A percentile compares a stretch with the other conserved stretches of the same genome.
Evolutionary conservation across 2,888 invertebrate species (phyloP).

Genomic region (Drosophila recens): DNA sequence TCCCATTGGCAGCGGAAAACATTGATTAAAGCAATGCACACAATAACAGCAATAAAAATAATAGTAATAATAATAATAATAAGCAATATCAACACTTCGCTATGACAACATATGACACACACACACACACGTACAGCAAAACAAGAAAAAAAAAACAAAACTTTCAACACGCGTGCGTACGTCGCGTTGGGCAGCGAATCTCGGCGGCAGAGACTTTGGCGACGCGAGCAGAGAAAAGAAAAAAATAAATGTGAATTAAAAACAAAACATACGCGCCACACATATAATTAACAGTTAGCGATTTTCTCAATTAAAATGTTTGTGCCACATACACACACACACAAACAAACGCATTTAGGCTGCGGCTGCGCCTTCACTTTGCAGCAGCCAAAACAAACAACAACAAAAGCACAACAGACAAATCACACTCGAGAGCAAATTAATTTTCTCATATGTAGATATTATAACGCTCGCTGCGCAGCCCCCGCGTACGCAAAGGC

Average conservation of each 20-base stretch:
- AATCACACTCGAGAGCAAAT: constrained; percentile 34
- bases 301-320: constrained; percentile 44
- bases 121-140: constrained; percentile 23
- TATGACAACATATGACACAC: constrained; percentile 28
- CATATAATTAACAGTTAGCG: constrained; percentile 23
- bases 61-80: constrained; percentile 23
- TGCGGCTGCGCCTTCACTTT: constrained; percentile 64
- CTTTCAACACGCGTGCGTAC: constrained; percentile 63
- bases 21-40: constrained; percentile 52
- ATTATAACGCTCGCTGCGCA: constrained; percentile 26
- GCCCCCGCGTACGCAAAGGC: constrained; percentile 33
- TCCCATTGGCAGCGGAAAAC: constrained; percentile 79
- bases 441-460: constrained; percentile 31
- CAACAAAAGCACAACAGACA: background rate
- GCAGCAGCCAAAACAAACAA: constrained; percentile 16
- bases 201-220: constrained; percentile 10
- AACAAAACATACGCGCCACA: constrained; percentile 18
- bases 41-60: constrained; percentile 5
- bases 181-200: constrained; percentile 24
- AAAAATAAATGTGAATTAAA: background rate
- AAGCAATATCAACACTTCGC: constrained; percentile 9
- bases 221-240: constrained; percentile 5
- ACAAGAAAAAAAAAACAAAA: constrained; percentile 14
- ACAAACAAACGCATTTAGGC: constrained; percentile 29
- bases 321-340: constrained; percentile 43